A percentile compares a stretch with the other conserved stretches of the same genome.
Evolutionary conservation across 2,888 invertebrate genomes (phyloP).

Genomic region (Amphipyra berbera): DNA sequence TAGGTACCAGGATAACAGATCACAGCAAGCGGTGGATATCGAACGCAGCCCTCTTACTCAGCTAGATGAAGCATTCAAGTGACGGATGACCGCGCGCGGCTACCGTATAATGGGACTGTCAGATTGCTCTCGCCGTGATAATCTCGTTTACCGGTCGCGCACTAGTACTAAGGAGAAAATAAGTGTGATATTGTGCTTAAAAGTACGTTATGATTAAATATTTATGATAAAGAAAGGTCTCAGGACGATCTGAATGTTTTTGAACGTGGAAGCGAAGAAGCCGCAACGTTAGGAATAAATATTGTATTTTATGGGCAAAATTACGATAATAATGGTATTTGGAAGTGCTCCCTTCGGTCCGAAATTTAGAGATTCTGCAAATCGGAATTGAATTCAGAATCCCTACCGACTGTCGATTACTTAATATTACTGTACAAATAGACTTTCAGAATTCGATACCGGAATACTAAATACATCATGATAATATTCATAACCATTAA

Average conservation of each 20-base stretch:
- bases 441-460: neutral
- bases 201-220: conserved; percentile 13
- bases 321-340: conserved; percentile 13
- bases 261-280: conserved; percentile 1
- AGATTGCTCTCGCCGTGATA: conserved; percentile 55
- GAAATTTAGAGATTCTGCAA: conserved; percentile 9
- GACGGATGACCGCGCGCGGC: conserved; percentile 69
- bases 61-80: conserved; percentile 55
- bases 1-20: conserved; percentile 64
- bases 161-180: neutral
- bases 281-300: conserved; percentile 10
- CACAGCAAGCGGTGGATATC: conserved; percentile 53
- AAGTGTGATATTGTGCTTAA: neutral
- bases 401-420: neutral
- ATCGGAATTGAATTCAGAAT: conserved; percentile 2
- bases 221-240: neutral
- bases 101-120: conserved; percentile 76
- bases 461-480: neutral
- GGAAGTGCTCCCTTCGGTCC: neutral
- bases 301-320: conserved; percentile 10
- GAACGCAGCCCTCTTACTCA: conserved; percentile 42
- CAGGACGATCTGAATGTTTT: neutral
- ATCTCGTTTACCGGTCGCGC: conserved; percentile 15
- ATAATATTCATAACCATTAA: conserved; percentile 3
- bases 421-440: no score